These are phyloP conservation scores for Lepetodrilus schrolli DNA, from an alignment of 2,888 invertebrate genomes.

Conservation along the genomic window DNA sequence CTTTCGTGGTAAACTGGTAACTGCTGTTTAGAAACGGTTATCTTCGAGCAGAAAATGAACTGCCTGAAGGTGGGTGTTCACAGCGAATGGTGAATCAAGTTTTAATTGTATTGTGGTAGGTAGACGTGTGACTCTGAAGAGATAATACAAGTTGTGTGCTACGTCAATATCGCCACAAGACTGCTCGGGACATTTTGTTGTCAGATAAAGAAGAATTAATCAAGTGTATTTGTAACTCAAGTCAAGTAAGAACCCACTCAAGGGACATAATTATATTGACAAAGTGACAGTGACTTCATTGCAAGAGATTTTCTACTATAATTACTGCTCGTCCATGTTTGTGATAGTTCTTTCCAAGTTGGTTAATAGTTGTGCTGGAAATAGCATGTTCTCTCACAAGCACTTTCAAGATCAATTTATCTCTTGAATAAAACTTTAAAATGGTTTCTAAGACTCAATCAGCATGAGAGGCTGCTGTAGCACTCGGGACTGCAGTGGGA, in stretches of 20 bases:
- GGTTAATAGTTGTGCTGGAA: no score
- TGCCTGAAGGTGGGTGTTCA: background rate
- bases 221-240: background rate
- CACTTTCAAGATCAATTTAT: no score
- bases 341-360: background rate
- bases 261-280: slow-evolving; percentile 21
- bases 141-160: background rate
- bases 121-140: background rate
- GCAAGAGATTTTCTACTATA: background rate
- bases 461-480: no score
- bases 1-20: slow-evolving; percentile 14
- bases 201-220: background rate
- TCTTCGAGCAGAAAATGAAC: slow-evolving; percentile 22
- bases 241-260: background rate
- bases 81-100: background rate
- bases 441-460: no score
- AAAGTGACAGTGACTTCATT: background rate
- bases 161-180: slow-evolving; percentile 11
- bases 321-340: background rate
- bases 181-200: background rate
- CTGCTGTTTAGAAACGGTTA: slow-evolving; percentile 24
- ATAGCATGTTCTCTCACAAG: no score
- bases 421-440: no score
- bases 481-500: no score
- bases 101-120: slow-evolving; percentile 10